Percentiles rank a stretch among this genome's conserved stretches.
Conservation (phyloP, 1,140 invertebrate species). For the Archegozetes longisetosus region DNA sequence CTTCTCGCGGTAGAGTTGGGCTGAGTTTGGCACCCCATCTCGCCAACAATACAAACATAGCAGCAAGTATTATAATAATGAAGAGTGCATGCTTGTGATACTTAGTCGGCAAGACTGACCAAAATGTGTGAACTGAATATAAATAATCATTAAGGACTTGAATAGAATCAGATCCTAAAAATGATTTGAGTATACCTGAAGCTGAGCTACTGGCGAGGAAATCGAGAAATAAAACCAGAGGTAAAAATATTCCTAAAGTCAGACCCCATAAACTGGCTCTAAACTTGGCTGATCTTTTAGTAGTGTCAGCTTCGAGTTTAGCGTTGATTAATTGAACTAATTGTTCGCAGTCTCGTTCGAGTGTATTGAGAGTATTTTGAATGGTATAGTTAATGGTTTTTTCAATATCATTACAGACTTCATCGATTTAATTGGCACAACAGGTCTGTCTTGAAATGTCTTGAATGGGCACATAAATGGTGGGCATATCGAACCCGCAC, state of each 20-base stretch:
- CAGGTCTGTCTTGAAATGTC: conserved; percentile 32
- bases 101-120: conserved; percentile 27
- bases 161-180: conserved; percentile 27
- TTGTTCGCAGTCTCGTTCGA: conserved; percentile 39
- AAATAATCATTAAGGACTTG: conserved; percentile 27
- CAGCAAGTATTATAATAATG: conserved; percentile 26
- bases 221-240: conserved; percentile 29
- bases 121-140: conserved; percentile 28
- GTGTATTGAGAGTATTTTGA: conserved; percentile 41
- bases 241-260: conserved; percentile 29
- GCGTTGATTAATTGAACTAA: conserved; percentile 33
- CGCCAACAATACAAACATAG: conserved; percentile 30
- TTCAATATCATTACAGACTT: conserved; percentile 40
- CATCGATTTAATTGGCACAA: conserved; percentile 44
- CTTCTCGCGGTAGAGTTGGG: conserved; percentile 32
- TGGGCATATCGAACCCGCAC: conserved; percentile 45
- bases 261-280: conserved; percentile 26
- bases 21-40: conserved; percentile 30
- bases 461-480: conserved; percentile 41
- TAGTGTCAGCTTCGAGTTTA: conserved; percentile 33
- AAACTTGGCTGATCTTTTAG: conserved; percentile 24
- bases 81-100: conserved; percentile 27
- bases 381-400: conserved; percentile 43
- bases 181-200: conserved; percentile 25
- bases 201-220: conserved; percentile 21